Evolutionary conservation across 1,140 invertebrate species (phyloP).

Genomic region (Drosophila elegans): DNA sequence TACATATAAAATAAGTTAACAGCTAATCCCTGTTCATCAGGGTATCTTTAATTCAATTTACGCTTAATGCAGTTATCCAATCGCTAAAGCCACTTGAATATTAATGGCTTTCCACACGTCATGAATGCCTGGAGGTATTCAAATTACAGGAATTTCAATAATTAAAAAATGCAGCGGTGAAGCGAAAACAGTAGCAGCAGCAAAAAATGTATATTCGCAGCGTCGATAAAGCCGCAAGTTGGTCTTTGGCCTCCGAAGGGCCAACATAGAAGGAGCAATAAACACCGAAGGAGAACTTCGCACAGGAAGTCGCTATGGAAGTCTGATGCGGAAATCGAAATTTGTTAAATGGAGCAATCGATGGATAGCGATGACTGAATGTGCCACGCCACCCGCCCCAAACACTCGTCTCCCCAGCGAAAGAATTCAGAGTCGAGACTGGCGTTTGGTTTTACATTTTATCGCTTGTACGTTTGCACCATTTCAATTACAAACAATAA

Average conservation of each 20-base stretch:
- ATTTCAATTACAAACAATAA: conserved; percentile 84
- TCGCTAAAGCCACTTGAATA: conserved; percentile 31
- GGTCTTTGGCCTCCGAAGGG: conserved; percentile 3
- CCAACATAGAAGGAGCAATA: conserved; percentile 58
- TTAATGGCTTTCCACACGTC: conserved; percentile 37
- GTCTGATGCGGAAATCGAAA: conserved; percentile 82
- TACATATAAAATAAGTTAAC: not conserved
- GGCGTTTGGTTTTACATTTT: conserved; percentile 77
- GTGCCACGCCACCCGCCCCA: conserved; percentile 4
- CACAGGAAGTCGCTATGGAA: conserved; percentile 71
- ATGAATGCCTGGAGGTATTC: conserved; percentile 48
- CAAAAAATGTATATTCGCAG: conserved; percentile 38
- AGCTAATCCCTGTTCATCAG: conserved; percentile 14
- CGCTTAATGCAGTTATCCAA: conserved; percentile 31
- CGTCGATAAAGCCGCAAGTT: conserved; percentile 52
- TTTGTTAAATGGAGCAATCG: conserved; percentile 83
- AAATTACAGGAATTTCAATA: conserved; percentile 59
- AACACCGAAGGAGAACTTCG: conserved; percentile 62
- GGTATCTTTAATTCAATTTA: conserved; percentile 34
- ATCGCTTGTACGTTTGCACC: conserved; percentile 82
- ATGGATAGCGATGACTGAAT: conserved; percentile 62
- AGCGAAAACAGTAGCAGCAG: conserved; percentile 8
- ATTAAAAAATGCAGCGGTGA: conserved; percentile 68
- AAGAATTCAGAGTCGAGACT: conserved; percentile 23
- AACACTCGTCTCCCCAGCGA: not conserved